phyloP scores from a whole-genome alignment of 2,888 invertebrate genomes.

The Cantharis nigra region DNA sequence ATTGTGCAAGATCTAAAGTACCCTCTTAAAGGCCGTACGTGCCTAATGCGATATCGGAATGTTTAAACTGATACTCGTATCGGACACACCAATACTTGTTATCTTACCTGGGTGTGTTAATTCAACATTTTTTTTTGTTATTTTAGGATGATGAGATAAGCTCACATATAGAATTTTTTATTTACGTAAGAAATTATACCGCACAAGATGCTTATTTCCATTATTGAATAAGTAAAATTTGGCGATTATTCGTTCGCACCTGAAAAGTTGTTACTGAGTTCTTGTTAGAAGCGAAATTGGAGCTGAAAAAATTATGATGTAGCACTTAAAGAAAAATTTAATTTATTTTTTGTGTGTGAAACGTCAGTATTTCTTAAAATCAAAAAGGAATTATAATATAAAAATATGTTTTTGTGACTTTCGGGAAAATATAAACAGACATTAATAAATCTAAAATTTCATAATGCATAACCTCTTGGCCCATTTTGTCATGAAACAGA shows the following conservation, averaged over 20 bases:
- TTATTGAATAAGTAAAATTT: constrained; percentile 11
- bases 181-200: constrained; percentile 27
- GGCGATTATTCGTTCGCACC: not conserved
- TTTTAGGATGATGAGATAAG: constrained; percentile 32
- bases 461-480: constrained; percentile 40
- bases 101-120: constrained; percentile 34
- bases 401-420: constrained; percentile 19
- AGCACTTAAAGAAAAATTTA: not conserved
- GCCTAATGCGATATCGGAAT: constrained; percentile 34
- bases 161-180: constrained; percentile 31
- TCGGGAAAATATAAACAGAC: constrained; percentile 35
- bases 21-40: constrained; percentile 36
- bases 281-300: not conserved
- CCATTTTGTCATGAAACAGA: constrained; percentile 38
- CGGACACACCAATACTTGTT: constrained; percentile 32
- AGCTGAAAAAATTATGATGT: not conserved
- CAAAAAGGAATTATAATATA: constrained; percentile 5
- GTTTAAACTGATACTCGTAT: constrained; percentile 37
- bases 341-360: not conserved
- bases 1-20: constrained; percentile 31
- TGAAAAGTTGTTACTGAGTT: not conserved
- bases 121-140: constrained; percentile 31
- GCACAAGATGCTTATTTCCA: constrained; percentile 17
- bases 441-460: constrained; percentile 44
- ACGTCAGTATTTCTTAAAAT: not conserved